These are phyloP conservation scores for Brachionus asplanchnoidis DNA, from an alignment of 1,140 invertebrate species.

Conservation along the genomic window DNA sequence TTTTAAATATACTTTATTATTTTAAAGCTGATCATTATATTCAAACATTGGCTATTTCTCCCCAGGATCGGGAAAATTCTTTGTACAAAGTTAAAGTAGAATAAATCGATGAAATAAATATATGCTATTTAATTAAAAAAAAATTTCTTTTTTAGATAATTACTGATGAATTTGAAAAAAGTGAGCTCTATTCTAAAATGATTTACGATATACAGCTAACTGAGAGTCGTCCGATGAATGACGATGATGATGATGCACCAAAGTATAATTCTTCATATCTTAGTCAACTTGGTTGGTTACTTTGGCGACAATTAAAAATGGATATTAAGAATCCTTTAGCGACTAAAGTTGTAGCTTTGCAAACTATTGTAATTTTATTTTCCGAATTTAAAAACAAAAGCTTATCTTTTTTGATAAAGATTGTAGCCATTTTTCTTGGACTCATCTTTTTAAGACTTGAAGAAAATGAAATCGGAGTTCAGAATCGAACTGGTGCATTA, in stretches of 20 bases:
- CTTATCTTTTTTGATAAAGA: constrained; percentile 45
- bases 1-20: neutral
- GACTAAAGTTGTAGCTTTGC: neutral
- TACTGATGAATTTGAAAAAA: neutral
- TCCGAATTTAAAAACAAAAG: neutral
- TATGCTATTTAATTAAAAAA: neutral
- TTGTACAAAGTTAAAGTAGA: constrained; percentile 18
- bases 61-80: constrained; percentile 1
- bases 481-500: constrained; percentile 89
- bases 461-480: constrained; percentile 77
- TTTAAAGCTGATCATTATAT: constrained; percentile 28
- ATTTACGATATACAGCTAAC: neutral
- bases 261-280: constrained; percentile 17
- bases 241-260: constrained; percentile 1
- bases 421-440: constrained; percentile 77
- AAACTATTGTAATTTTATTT: constrained; percentile 21
- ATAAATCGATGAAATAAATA: neutral
- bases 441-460: constrained; percentile 80
- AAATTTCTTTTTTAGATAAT: neutral
- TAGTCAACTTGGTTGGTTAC: constrained; percentile 30
- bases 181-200: neutral
- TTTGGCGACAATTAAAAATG: constrained; percentile 32
- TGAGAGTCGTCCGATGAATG: neutral
- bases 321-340: constrained; percentile 5
- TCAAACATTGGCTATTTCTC: constrained; percentile 20